phyloP scores from a whole-genome alignment of 2,888 invertebrate genomes.

The Apamea crenata region DNA sequence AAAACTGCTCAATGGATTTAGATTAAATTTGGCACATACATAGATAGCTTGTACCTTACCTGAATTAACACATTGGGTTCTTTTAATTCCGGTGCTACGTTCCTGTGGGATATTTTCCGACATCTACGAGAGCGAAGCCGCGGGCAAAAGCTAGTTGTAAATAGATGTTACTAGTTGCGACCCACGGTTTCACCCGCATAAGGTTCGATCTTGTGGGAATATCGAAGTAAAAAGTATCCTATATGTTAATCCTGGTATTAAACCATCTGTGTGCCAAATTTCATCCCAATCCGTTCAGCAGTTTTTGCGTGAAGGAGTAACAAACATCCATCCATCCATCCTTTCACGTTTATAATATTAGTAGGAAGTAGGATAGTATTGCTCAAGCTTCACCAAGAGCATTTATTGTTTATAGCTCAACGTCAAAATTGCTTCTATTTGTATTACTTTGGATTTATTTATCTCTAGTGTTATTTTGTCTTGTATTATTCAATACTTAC shows the following conservation, averaged over 20 bases:
- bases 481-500: slow-evolving; percentile 22
- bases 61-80: background rate
- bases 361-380: no score
- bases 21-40: background rate
- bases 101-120: background rate
- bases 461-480: background rate
- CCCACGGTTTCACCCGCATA: no score
- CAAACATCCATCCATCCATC: no score
- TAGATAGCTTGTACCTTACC: background rate
- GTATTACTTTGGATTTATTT: slow-evolving; percentile 1
- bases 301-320: no score
- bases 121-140: background rate
- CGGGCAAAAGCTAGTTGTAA: background rate
- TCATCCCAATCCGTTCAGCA: no score
- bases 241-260: no score
- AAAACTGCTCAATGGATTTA: background rate
- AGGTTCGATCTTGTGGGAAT: no score
- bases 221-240: no score
- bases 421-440: slow-evolving; percentile 12
- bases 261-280: no score
- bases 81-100: background rate
- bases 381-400: background rate
- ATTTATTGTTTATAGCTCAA: slow-evolving; percentile 26
- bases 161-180: no score
- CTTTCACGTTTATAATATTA: no score